Evolutionary conservation across 2,888 invertebrate genomes (phyloP).

Genomic region (Volucella inflata): DNA sequence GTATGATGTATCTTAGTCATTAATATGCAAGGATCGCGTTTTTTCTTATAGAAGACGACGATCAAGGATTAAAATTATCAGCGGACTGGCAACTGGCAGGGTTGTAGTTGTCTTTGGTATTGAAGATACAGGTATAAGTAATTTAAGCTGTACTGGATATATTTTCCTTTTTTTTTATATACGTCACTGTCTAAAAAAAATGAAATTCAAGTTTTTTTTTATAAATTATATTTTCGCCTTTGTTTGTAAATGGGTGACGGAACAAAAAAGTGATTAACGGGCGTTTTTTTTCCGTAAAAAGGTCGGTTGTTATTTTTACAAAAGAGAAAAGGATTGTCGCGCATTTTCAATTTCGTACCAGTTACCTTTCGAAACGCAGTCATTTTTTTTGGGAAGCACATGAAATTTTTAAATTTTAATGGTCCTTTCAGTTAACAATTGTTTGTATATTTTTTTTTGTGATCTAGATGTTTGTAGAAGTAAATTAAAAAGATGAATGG

Average conservation of each 20-base stretch:
- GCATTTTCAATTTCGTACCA: conserved; percentile 43
- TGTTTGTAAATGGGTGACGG: conserved; percentile 13
- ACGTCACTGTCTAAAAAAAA: conserved; percentile 37
- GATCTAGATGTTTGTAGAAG: no score
- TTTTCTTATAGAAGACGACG: conserved; percentile 31
- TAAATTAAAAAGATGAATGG: no score
- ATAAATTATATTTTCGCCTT: conserved; percentile 22
- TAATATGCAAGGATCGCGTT: conserved; percentile 73
- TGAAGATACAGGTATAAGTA: background rate
- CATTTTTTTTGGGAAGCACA: background rate
- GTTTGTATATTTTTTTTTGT: no score
- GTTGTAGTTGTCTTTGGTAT: conserved; percentile 52
- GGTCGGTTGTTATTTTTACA: conserved; percentile 44
- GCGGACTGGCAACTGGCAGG: conserved; percentile 40
- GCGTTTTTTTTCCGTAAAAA: conserved; percentile 35
- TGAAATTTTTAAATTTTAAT: background rate
- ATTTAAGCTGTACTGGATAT: conserved; percentile 40
- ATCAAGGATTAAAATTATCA: conserved; percentile 18
- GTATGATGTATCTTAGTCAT: conserved; percentile 66
- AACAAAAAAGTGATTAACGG: conserved; percentile 62
- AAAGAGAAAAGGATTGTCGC: conserved; percentile 39
- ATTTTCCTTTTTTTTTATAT: conserved; percentile 45
- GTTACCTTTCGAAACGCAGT: no score
- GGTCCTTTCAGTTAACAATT: background rate
- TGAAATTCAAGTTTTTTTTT: conserved; percentile 40